These are phyloP conservation scores for Dasypolia templi DNA, from an alignment of 2,888 invertebrate genomes.

Conservation along the genomic window DNA sequence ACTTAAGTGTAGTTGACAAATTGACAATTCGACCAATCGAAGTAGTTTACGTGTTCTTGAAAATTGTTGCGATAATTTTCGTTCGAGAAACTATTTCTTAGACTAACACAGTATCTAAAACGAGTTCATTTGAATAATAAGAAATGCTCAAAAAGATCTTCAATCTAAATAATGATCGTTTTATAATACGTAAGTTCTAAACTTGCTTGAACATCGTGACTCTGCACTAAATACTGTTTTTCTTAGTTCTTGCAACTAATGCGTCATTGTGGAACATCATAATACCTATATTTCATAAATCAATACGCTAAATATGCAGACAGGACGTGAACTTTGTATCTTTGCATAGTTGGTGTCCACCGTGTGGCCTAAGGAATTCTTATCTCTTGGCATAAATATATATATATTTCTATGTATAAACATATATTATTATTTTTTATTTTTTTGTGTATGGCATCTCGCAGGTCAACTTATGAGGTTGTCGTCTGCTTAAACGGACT, in stretches of 20 bases:
- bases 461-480: too few relatives aligned
- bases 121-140: neutral
- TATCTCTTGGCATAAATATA: too few relatives aligned
- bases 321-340: constrained; percentile 27
- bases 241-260: constrained; percentile 6
- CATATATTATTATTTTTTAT: too few relatives aligned
- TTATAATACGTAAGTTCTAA: constrained; percentile 5
- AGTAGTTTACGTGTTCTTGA: too few relatives aligned
- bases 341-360: neutral
- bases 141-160: neutral
- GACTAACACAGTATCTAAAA: neutral
- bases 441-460: too few relatives aligned
- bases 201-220: constrained; percentile 29
- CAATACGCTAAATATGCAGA: neutral
- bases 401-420: too few relatives aligned
- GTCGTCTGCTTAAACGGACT: too few relatives aligned
- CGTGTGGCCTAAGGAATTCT: neutral
- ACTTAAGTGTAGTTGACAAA: too few relatives aligned
- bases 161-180: constrained; percentile 13
- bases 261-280: constrained; percentile 4
- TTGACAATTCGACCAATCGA: too few relatives aligned
- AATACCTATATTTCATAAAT: neutral
- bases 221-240: neutral
- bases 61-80: neutral
- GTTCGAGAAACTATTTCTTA: neutral